A percentile compares a stretch with the other conserved stretches of the same genome.
These are phyloP conservation scores for Micoletzkya japonica DNA, from an alignment of 2,888 invertebrate genomes.

Conservation along the genomic window DNA sequence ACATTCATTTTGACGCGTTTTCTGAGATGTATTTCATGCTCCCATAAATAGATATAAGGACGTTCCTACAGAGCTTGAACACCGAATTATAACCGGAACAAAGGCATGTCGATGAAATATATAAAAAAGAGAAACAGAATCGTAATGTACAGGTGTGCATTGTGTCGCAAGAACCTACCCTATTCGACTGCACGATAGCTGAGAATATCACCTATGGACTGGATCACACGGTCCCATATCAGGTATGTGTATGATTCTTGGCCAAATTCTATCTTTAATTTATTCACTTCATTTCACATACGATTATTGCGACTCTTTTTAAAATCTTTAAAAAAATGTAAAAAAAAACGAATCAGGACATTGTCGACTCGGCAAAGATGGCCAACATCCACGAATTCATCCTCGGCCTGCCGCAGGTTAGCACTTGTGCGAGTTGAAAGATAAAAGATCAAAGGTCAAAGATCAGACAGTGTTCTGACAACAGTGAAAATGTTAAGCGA, in stretches of 20 bases:
- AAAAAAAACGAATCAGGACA: constrained; percentile 49
- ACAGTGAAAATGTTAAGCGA: not conserved
- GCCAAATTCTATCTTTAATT: not conserved
- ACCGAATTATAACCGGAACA: not conserved
- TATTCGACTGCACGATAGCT: constrained; percentile 55
- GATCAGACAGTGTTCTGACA: not conserved
- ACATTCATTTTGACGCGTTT: no score
- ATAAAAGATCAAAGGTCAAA: not conserved
- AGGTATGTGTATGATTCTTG: not conserved
- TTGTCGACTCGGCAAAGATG: constrained; percentile 64
- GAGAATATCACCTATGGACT: constrained; percentile 87
- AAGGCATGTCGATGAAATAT: not conserved
- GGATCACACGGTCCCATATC: constrained; percentile 32
- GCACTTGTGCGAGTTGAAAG: not conserved
- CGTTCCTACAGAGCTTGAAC: no score
- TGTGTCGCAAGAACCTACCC: constrained; percentile 42
- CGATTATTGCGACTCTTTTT: not conserved
- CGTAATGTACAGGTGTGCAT: constrained; percentile 17
- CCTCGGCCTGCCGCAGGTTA: constrained; percentile 62
- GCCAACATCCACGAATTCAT: constrained; percentile 68
- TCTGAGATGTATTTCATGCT: no score
- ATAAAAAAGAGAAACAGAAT: not conserved
- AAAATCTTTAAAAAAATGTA: not conserved
- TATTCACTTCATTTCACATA: not conserved
- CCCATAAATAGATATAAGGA: no score